Base-by-base conservation (phyloP, 1,140 invertebrate genomes). In the Coelopa frigida region DNA sequence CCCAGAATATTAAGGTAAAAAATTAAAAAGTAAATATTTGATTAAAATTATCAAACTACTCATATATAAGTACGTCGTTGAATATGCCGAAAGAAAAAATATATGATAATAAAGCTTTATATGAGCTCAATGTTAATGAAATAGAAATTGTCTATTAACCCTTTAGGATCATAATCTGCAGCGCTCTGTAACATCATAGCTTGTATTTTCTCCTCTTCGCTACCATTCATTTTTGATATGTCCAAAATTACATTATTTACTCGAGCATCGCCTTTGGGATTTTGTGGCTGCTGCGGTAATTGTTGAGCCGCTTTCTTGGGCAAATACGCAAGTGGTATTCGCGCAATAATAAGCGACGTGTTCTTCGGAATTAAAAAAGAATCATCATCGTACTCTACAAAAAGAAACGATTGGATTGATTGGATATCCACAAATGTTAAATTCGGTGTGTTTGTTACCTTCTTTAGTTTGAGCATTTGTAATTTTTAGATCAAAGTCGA, bases 401-500 rank as follows among this genome's bases (percentile, higher is more conserved):
- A 54, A 57, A 60, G 65, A 24, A 11, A n/a, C n/a, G 12, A 8
- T 7, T 17, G 5, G 38, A 29, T 17, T 40, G 26, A 23, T 29
- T 36, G 14, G 18, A 12, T 4, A 18, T 5, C 33, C 33, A 35
- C 17, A 26, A 22, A 17, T 21, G 12, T 22, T 12, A 1, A 11
- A 36, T 6, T 14, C 5, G 18, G 6, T 36, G 14, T 36, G 18
- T 36, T 8, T 6, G n/a, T 36, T 36, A 93, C 92, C 89, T 86
- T 94, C 89, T 76, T 96, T 94, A 37, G 92, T 97, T 73, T 98
- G 92, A 24, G 94, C 93, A 82, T 98, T 97, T 17, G 89, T 94
- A 45, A 98, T 89, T 71, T 94, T 85, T 24, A 98, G 74, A 78
- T 98, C 94, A 73, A 95, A 96, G 70, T 96, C 91, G 2, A 86